Conservation (phyloP, 2,113 vertebrate genomes). For the Barbus barbus region DNA sequence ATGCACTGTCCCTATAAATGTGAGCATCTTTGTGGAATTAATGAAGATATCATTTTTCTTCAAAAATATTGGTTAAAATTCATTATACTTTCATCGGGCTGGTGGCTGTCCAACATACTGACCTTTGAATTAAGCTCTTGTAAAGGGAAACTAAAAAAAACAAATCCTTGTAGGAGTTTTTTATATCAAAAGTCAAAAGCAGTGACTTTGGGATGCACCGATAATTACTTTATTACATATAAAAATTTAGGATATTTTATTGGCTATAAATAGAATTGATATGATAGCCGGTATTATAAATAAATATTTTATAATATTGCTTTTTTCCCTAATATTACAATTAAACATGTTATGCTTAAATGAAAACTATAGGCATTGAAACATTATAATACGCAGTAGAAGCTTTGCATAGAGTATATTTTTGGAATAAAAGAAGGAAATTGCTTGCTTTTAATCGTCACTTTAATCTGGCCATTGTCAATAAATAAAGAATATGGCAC, state of each 20-base stretch:
- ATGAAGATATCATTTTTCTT: not conserved
- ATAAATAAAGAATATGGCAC: not conserved
- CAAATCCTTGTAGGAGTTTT: not conserved
- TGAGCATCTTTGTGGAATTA: conserved; percentile 39
- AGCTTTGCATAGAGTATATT: not conserved
- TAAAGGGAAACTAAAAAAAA: not conserved
- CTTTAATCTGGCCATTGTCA: not conserved
- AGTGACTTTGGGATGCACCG: not conserved
- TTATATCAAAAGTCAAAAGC: not conserved
- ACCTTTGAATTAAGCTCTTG: not conserved
- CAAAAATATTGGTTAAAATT: not conserved
- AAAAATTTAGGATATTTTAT: not conserved
- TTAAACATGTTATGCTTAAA: not conserved
- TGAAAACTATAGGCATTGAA: not conserved
- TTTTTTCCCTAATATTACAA: not conserved
- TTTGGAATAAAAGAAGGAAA: not conserved
- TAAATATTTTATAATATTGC: not conserved
- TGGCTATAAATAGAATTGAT: not conserved
- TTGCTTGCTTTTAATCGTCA: not conserved
- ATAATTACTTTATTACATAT: not conserved
- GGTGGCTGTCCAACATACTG: not conserved
- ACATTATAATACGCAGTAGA: not conserved
- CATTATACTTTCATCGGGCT: not conserved
- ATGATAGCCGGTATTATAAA: not conserved
- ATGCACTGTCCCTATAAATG: conserved; percentile 53